Evolutionary conservation across 2,797 vertebrate genomes (phyloP).

Genomic region (Gymnothorax reevesii): DNA sequence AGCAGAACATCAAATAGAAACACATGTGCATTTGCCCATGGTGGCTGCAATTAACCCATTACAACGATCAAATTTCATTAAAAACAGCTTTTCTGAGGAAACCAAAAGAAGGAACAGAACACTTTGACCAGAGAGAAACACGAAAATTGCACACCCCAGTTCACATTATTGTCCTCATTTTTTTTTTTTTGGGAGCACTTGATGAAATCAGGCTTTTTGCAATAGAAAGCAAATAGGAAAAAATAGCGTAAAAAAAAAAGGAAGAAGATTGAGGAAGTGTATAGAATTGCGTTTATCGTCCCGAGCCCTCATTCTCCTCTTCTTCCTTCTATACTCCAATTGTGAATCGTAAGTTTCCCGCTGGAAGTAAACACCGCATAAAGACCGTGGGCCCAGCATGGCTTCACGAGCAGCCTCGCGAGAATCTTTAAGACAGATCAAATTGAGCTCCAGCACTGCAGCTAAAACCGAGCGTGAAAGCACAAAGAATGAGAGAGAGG

Average conservation of each 20-base stretch:
- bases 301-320: constrained; percentile 6
- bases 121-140: constrained; percentile 67
- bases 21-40: constrained; percentile 72
- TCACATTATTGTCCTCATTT: constrained; percentile 38
- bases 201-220: constrained; percentile 30
- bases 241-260: constrained; percentile 10
- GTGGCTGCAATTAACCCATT: constrained; percentile 77
- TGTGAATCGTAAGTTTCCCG: constrained; percentile 43
- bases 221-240: constrained; percentile 31
- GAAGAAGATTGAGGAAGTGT: constrained; percentile 31
- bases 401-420: constrained; percentile 45
- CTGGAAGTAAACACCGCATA: constrained; percentile 45
- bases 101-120: constrained; percentile 52
- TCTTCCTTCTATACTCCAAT: constrained; percentile 37
- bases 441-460: constrained; percentile 55
- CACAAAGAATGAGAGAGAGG: constrained; percentile 58
- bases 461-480: constrained; percentile 58
- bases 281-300: constrained; percentile 33
- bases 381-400: constrained; percentile 47
- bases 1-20: constrained; percentile 63
- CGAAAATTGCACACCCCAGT: constrained; percentile 71
- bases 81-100: constrained; percentile 79
- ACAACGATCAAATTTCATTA: constrained; percentile 77
- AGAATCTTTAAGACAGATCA: constrained; percentile 58
- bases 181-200: constrained; percentile 23